These are phyloP conservation scores for Acheta domesticus DNA, from an alignment of 2,888 invertebrate genomes.

Conservation along the genomic window DNA sequence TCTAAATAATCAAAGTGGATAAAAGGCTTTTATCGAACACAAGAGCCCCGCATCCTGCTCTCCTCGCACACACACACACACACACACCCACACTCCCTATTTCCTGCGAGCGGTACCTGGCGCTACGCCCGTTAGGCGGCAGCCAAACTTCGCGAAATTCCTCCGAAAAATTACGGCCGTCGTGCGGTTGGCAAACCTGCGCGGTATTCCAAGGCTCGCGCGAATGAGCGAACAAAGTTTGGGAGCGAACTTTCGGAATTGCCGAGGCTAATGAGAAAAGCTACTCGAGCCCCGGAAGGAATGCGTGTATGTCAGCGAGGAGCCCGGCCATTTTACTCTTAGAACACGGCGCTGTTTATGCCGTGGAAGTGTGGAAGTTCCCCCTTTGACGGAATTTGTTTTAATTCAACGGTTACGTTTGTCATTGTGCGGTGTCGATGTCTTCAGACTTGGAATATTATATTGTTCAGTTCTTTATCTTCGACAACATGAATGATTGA, in stretches of 20 bases:
- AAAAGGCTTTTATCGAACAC: too few relatives aligned
- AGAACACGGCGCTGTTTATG: too few relatives aligned
- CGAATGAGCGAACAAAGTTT: conserved; percentile 18
- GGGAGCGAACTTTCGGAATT: background rate
- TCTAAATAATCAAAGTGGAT: too few relatives aligned
- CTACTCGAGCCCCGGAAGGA: background rate
- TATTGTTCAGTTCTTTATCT: too few relatives aligned
- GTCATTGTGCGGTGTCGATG: too few relatives aligned
- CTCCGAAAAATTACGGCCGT: background rate
- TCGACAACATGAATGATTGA: too few relatives aligned
- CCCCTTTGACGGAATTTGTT: too few relatives aligned
- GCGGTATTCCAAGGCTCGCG: background rate
- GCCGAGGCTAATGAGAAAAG: background rate
- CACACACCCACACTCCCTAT: background rate
- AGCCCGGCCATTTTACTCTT: too few relatives aligned
- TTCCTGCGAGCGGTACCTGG: background rate
- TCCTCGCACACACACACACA: background rate
- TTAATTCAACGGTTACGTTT: too few relatives aligned
- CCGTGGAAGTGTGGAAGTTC: too few relatives aligned
- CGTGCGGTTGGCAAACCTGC: conserved; percentile 18
- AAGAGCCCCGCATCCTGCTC: conserved; percentile 26
- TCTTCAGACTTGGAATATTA: too few relatives aligned
- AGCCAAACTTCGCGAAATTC: background rate
- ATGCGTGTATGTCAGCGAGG: background rate
- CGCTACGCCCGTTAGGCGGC: background rate